Evolutionary conservation across 2,797 vertebrate species (phyloP).

Genomic region (Melopsittacus undulatus): DNA sequence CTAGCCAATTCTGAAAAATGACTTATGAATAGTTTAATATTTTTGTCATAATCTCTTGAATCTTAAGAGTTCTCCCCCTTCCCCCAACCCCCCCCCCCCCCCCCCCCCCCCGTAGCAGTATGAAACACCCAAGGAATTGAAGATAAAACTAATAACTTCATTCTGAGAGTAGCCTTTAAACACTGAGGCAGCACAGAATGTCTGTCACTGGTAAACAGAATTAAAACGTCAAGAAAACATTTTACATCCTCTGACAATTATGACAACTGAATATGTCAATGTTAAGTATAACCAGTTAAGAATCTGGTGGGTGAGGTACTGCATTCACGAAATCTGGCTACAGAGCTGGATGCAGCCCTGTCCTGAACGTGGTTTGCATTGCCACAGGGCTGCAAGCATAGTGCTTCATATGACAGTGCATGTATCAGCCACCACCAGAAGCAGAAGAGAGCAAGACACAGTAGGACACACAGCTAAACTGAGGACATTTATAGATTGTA

Average conservation of each 20-base stretch:
- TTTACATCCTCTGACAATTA: neutral
- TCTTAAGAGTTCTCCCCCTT: neutral
- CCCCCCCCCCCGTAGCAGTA: neutral
- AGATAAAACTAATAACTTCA: neutral
- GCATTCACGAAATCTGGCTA: neutral
- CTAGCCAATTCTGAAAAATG: neutral
- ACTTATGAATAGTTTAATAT: neutral
- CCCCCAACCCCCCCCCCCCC: neutral
- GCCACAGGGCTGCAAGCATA: neutral
- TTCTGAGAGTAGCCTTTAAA: neutral
- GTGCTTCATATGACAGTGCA: neutral
- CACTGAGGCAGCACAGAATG: neutral
- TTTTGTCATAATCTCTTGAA: neutral
- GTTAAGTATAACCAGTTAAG: neutral
- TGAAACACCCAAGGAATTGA: neutral
- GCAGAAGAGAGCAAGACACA: rapidly evolving
- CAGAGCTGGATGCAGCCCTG: neutral
- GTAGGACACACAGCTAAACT: neutral
- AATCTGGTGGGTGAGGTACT: neutral
- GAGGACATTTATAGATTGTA: neutral
- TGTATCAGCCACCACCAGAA: neutral
- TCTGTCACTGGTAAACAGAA: neutral
- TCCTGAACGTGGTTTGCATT: neutral
- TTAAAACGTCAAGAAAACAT: neutral
- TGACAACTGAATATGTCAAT: neutral